Percentiles rank a stretch among this genome's conserved stretches.
phyloP scores from a whole-genome alignment of 2,797 vertebrate genomes.

The Siniperca undulata region DNA sequence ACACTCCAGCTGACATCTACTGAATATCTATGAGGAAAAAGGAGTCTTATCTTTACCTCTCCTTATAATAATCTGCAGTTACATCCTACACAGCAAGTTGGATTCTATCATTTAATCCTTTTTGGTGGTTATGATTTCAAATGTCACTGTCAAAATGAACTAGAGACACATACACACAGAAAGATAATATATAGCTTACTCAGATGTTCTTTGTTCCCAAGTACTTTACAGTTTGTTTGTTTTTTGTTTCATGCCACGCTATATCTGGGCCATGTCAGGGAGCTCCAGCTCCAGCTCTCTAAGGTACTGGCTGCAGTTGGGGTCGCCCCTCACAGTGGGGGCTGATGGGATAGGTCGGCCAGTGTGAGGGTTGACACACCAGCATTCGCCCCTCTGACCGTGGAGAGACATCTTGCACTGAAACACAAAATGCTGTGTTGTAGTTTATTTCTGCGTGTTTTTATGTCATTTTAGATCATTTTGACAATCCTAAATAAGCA shows the following conservation, averaged over 20 bases:
- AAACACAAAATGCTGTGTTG: constrained; percentile 36
- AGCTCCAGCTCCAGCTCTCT: constrained; percentile 82
- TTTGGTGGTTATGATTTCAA: constrained; percentile 62
- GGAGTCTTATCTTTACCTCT: constrained; percentile 37
- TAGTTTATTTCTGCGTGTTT: background rate
- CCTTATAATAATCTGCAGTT: constrained; percentile 50
- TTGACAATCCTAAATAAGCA: background rate
- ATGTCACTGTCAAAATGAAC: constrained; percentile 61
- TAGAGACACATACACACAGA: constrained; percentile 68
- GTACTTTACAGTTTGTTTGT: constrained; percentile 57
- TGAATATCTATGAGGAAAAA: constrained; percentile 33
- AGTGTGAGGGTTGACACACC: constrained; percentile 95
- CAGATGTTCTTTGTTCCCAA: constrained; percentile 71
- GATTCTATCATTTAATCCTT: constrained; percentile 59
- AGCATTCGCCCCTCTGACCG: constrained; percentile 96
- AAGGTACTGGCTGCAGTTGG: constrained; percentile 95
- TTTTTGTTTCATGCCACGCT: constrained; percentile 34
- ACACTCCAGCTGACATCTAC: constrained; percentile 44
- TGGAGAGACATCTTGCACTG: constrained; percentile 99
- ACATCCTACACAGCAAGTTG: constrained; percentile 58
- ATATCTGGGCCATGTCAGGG: constrained; percentile 79
- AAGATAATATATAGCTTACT: constrained; percentile 80
- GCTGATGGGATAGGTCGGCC: constrained; percentile 91
- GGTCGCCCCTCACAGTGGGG: constrained; percentile 94
- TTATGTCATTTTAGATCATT: rapidly evolving